A percentile compares a stretch with the other conserved stretches of the same genome.
phyloP scores from a whole-genome alignment of 2,888 invertebrate genomes.

The Eudemis profundana region DNA sequence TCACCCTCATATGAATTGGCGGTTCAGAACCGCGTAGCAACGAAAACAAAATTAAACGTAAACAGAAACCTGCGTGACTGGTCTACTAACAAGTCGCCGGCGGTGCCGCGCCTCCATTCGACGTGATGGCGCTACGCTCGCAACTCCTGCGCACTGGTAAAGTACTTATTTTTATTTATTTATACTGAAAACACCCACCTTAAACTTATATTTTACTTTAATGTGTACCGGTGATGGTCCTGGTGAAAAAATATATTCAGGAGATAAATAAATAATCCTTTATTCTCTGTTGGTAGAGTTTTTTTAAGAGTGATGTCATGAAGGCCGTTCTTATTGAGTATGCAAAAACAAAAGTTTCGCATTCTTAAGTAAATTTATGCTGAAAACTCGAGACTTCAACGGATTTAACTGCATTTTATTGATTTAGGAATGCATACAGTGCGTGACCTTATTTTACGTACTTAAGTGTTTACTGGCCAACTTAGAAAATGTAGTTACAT shows the following conservation, averaged over 20 bases:
- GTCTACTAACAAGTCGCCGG: conserved; percentile 61
- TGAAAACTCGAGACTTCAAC: too few species aligned
- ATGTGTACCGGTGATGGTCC: background rate
- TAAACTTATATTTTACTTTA: background rate
- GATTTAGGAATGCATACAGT: too few species aligned
- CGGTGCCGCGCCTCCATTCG: conserved; percentile 70
- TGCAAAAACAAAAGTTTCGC: background rate
- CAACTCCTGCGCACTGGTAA: conserved; percentile 80
- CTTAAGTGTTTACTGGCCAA: too few species aligned
- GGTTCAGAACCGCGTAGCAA: conserved; percentile 23
- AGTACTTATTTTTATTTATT: conserved; percentile 46
- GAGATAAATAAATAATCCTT: background rate
- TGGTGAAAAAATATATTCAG: background rate
- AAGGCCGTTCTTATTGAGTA: conserved; percentile 10
- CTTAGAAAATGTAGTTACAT: too few species aligned
- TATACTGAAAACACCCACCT: background rate
- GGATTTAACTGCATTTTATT: too few species aligned
- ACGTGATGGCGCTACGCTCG: conserved; percentile 76
- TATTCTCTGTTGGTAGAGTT: conserved; percentile 5
- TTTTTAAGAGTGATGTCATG: conserved; percentile 30
- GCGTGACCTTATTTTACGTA: too few species aligned
- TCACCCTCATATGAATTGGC: conserved; percentile 1
- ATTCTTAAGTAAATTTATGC: background rate
- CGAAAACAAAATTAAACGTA: conserved; percentile 55
- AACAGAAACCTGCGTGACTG: conserved; percentile 73